Percentiles rank a stretch among this genome's conserved stretches.
Evolutionary conservation across 2,888 invertebrate species (phyloP).

Genomic region (Mamestra brassicae): DNA sequence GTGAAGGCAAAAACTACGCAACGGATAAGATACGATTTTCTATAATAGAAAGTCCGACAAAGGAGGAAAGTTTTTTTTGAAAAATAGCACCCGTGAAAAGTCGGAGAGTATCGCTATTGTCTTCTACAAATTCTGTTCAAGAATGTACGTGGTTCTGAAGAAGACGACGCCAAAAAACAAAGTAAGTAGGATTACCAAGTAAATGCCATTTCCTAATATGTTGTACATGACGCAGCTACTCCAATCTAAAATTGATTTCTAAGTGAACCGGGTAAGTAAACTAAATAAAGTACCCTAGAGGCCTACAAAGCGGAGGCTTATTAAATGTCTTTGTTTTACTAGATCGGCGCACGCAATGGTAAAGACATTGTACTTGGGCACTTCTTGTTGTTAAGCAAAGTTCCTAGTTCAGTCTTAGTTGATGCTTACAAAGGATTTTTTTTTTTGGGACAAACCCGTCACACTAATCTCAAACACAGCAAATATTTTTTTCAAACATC

Average conservation of each 20-base stretch:
- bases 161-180: background rate
- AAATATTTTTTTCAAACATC: too few species aligned
- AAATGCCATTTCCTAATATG: background rate
- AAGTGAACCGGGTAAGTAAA: slow-evolving; percentile 5
- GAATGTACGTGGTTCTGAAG: too few species aligned
- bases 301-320: background rate
- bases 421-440: too few species aligned
- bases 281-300: slow-evolving; percentile 34
- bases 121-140: too few species aligned
- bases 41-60: too few species aligned
- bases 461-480: too few species aligned
- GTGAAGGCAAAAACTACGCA: too few species aligned
- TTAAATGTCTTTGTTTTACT: slow-evolving; percentile 31
- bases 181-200: background rate
- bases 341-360: slow-evolving; percentile 27
- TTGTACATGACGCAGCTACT: background rate
- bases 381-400: slow-evolving; percentile 16
- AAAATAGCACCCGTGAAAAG: too few species aligned
- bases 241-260: slow-evolving; percentile 33
- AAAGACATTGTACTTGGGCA: background rate
- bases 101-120: too few species aligned
- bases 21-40: too few species aligned
- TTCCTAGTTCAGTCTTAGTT: background rate
- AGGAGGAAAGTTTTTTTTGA: too few species aligned
- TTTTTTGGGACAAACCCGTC: too few species aligned